A percentile compares a stretch with the other conserved stretches of the same genome.
Conservation (phyloP, 2,113 vertebrate genomes). For the Leucosticte australis region DNA sequence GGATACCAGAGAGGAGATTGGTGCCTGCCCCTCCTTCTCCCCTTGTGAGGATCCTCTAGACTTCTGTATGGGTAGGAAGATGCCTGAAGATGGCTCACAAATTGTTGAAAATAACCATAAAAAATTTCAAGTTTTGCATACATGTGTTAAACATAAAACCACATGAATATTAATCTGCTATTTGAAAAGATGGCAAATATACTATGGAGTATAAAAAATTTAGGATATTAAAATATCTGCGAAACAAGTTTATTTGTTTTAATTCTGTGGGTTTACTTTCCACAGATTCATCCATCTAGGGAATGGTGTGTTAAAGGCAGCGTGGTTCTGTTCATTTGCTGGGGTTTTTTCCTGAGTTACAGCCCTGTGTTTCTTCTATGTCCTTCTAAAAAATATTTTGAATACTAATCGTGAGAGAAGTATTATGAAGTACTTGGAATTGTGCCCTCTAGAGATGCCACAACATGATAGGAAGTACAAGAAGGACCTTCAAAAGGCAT, state of each 20-base stretch:
- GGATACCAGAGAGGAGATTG: not conserved
- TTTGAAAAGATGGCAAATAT: not conserved
- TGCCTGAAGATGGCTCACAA: not conserved
- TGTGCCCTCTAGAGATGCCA: not conserved
- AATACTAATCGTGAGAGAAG: not conserved
- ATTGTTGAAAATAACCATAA: not conserved
- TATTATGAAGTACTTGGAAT: not conserved
- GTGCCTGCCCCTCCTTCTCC: not conserved
- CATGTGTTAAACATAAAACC: not conserved
- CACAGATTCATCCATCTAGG: not conserved
- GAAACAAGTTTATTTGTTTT: not conserved
- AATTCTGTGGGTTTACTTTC: not conserved
- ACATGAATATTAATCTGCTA: not conserved
- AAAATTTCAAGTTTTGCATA: not conserved
- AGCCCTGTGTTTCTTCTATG: not conserved
- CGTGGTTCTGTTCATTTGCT: not conserved
- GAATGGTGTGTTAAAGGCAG: not conserved
- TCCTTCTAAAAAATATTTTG: not conserved
- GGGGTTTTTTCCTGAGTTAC: accelerated
- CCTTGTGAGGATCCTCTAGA: not conserved
- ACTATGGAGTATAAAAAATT: not conserved
- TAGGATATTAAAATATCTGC: not conserved
- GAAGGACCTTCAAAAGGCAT: not conserved
- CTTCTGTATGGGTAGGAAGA: not conserved
- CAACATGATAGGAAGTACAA: not conserved